A percentile compares a stretch with the other conserved stretches of the same genome.
These are phyloP conservation scores for Asteroscopus sphinx DNA, from an alignment of 2,888 invertebrate species.

Conservation along the genomic window DNA sequence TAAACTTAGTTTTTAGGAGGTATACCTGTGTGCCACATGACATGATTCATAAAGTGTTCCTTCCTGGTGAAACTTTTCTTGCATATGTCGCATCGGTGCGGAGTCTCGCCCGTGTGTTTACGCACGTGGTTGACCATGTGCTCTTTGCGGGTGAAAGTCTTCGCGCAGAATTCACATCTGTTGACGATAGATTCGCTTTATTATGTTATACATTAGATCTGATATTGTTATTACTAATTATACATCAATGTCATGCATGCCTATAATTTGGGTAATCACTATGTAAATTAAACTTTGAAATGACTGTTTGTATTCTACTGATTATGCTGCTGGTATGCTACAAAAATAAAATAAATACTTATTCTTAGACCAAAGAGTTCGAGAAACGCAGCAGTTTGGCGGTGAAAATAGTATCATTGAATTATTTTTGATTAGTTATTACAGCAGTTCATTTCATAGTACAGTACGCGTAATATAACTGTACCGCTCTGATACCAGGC, in stretches of 20 bases:
- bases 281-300: no score
- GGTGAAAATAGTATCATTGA: no score
- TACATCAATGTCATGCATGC: background rate
- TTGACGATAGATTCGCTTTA: conserved; percentile 18
- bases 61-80: conserved; percentile 94
- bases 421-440: no score
- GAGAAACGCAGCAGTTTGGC: no score
- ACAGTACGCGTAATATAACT: no score
- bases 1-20: conserved; percentile 1
- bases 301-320: background rate
- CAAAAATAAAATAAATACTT: no score
- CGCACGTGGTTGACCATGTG: conserved; percentile 95
- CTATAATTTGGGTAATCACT: no score
- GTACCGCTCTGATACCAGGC: no score
- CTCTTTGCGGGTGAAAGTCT: conserved; percentile 94
- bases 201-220: background rate
- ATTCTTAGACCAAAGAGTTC: no score
- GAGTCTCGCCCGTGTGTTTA: conserved; percentile 94
- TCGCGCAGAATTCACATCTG: conserved; percentile 93
- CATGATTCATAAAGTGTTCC: conserved; percentile 94
- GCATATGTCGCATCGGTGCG: conserved; percentile 94
- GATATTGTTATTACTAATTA: background rate
- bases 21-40: conserved; percentile 93
- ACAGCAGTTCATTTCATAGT: no score
- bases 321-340: no score